Conservation (phyloP, 2,888 invertebrate genomes). For the Agrotis segetum region DNA sequence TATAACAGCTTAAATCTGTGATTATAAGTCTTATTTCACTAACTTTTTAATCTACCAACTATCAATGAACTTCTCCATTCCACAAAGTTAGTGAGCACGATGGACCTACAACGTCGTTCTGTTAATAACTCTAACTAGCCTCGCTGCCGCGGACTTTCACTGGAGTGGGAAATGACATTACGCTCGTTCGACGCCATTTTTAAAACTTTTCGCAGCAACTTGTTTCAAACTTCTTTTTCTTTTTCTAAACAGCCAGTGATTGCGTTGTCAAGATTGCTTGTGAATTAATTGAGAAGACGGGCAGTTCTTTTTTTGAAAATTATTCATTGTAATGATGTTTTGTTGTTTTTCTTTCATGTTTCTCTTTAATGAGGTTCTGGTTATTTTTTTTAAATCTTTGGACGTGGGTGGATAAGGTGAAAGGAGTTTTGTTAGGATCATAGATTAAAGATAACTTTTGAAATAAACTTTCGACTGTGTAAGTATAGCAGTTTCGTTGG, state of each 20-base stretch:
- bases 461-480: too few relatives aligned
- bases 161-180: conserved; percentile 55
- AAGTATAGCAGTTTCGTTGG: too few relatives aligned
- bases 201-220: conserved; percentile 40
- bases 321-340: conserved; percentile 2
- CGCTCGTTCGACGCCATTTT: conserved; percentile 47
- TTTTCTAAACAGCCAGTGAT: conserved; percentile 40
- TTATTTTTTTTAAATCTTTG: too few relatives aligned
- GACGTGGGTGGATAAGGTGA: too few relatives aligned
- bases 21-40: background rate
- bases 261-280: conserved; percentile 38
- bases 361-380: background rate
- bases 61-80: conserved; percentile 27
- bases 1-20: background rate
- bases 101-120: conserved; percentile 33
- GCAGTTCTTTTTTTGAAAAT: conserved; percentile 24
- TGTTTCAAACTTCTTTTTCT: conserved; percentile 31
- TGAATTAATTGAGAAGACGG: conserved; percentile 23
- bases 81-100: conserved; percentile 52
- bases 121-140: conserved; percentile 61
- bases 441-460: too few relatives aligned
- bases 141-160: conserved; percentile 32
- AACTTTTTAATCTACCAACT: conserved; percentile 4
- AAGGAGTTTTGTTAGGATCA: too few relatives aligned
- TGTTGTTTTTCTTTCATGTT: conserved; percentile 2